These are phyloP conservation scores for Galaxias olidus DNA, from an alignment of 2,797 vertebrate genomes.

Conservation along the genomic window DNA sequence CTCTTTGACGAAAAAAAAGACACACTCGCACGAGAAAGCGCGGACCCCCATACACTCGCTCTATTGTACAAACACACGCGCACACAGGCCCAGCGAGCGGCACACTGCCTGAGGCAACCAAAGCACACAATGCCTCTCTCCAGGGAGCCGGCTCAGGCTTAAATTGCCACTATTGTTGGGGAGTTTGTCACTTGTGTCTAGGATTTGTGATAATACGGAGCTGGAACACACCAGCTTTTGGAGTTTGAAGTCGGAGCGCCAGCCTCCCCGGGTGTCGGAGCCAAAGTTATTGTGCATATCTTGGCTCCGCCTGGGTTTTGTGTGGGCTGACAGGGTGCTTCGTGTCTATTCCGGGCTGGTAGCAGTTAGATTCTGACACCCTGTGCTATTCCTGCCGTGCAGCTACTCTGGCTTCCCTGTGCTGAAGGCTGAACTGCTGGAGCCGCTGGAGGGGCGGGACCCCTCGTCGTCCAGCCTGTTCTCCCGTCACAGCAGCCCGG, in stretches of 20 bases:
- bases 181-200: slow-evolving; percentile 31
- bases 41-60: background rate
- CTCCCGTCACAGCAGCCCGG: slow-evolving; percentile 87
- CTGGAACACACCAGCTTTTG: slow-evolving; percentile 15
- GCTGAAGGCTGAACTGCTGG: slow-evolving; percentile 87
- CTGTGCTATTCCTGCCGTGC: slow-evolving; percentile 4
- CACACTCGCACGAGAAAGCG: background rate
- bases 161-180: slow-evolving; percentile 41
- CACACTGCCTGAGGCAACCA: slow-evolving; percentile 5
- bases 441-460: slow-evolving; percentile 81
- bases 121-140: slow-evolving; percentile 19
- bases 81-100: slow-evolving; percentile 14
- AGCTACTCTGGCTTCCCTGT: slow-evolving; percentile 96
- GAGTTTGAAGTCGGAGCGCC: slow-evolving; percentile 15
- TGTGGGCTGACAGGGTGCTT: background rate
- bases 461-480: slow-evolving; percentile 74
- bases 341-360: too few species aligned
- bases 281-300: slow-evolving; percentile 11
- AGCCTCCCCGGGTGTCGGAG: slow-evolving; percentile 11
- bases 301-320: slow-evolving; percentile 11
- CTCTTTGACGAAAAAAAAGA: slow-evolving; percentile 2
- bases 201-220: slow-evolving; percentile 40
- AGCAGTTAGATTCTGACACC: too few species aligned
- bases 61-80: background rate
- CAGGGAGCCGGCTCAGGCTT: slow-evolving; percentile 26